These are phyloP conservation scores for Lepisosteus osseus DNA, from an alignment of 2,113 vertebrate genomes.

Conservation along the genomic window DNA sequence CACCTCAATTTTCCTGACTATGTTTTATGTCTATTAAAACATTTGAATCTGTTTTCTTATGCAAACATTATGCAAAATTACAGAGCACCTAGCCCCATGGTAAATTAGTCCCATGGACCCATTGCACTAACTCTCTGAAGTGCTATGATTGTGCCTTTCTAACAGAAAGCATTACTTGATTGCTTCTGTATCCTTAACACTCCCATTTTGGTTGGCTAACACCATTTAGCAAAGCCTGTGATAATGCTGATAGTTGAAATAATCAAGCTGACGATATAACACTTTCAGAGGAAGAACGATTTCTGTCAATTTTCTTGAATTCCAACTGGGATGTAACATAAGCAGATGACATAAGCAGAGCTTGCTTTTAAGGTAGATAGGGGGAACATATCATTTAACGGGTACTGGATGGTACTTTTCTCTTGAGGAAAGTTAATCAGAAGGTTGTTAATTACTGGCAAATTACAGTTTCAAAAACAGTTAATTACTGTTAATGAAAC, in stretches of 20 bases:
- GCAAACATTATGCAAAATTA: no score
- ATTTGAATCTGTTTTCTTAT: no score
- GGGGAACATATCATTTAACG: conserved; percentile 4
- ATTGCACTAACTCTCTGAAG: neutral
- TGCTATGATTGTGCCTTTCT: neutral
- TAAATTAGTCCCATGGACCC: no score
- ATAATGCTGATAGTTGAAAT: neutral
- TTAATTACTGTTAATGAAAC: conserved; percentile 13
- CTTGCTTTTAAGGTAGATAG: conserved; percentile 9
- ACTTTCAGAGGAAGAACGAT: neutral
- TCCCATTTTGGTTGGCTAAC: neutral
- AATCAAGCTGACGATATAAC: neutral
- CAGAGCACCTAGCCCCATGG: no score
- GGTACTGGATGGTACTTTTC: conserved; percentile 2
- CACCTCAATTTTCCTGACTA: no score
- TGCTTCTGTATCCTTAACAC: no score
- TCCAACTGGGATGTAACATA: conserved; percentile 5
- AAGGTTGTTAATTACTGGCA: conserved; percentile 19
- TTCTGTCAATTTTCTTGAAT: neutral
- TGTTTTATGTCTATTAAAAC: no score
- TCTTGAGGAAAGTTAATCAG: conserved; percentile 23
- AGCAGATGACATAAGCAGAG: neutral
- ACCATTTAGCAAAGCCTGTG: neutral
- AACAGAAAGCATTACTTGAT: neutral
- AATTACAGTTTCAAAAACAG: no score